Evolutionary conservation across 2,888 invertebrate genomes (phyloP).

Genomic region (Asteroscopus sphinx): DNA sequence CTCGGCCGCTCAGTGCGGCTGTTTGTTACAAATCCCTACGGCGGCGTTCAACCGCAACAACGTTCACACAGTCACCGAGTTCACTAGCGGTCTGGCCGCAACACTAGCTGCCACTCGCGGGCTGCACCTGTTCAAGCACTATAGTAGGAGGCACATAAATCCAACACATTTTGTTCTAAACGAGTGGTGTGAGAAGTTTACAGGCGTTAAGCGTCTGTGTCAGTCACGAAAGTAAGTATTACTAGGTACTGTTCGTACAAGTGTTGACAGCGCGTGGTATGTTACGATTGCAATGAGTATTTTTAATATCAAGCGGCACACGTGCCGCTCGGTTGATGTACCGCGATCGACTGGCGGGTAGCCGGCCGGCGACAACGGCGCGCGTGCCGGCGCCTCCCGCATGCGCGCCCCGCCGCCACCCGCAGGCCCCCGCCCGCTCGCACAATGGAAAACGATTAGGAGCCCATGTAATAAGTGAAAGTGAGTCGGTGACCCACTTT

Average conservation of each 20-base stretch:
- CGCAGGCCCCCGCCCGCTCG: constrained; percentile 89
- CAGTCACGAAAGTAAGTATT: constrained; percentile 65
- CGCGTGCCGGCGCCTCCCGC: constrained; percentile 89
- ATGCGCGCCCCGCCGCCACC: constrained; percentile 86
- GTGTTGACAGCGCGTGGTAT: constrained; percentile 79
- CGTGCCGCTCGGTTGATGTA: constrained; percentile 81
- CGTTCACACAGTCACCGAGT: constrained; percentile 89
- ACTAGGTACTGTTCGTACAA: constrained; percentile 68
- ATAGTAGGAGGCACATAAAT: constrained; percentile 83
- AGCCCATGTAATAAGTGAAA: constrained; percentile 96
- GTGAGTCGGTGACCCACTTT: constrained; percentile 97
- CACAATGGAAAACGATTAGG: constrained; percentile 93
- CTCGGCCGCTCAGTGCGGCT: constrained; percentile 87
- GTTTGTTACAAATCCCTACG: constrained; percentile 82
- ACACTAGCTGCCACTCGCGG: constrained; percentile 88
- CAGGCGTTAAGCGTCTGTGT: constrained; percentile 67
- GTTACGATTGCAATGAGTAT: constrained; percentile 81
- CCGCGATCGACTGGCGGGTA: constrained; percentile 88
- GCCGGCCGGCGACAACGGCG: constrained; percentile 86
- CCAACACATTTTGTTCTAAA: constrained; percentile 86
- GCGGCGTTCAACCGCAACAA: constrained; percentile 87
- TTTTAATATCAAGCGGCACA: constrained; percentile 70
- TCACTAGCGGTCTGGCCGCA: constrained; percentile 88
- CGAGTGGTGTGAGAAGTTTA: constrained; percentile 60
- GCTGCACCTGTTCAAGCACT: constrained; percentile 88